Evolutionary conservation across 2,797 vertebrate species (phyloP).

Genomic region (Pogonophryne albipinna): DNA sequence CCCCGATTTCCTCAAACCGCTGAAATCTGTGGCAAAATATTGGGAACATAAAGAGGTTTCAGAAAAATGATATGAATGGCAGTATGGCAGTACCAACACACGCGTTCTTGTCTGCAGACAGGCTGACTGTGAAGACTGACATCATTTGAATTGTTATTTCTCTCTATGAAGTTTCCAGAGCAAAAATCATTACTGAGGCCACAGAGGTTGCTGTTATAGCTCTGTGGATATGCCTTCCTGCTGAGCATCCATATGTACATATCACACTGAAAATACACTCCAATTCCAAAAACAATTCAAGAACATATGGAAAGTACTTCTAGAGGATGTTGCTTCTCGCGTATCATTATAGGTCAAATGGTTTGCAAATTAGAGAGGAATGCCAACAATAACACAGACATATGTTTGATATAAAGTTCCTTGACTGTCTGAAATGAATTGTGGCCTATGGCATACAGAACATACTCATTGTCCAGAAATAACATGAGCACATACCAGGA

Average conservation of each 20-base stretch:
- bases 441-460: slow-evolving; percentile 9
- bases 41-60: slow-evolving; percentile 78
- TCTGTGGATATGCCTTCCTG: slow-evolving; percentile 9
- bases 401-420: slow-evolving; percentile 15
- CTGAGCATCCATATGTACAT: slow-evolving; percentile 22
- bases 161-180: slow-evolving; percentile 50
- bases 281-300: slow-evolving; percentile 43
- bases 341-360: slow-evolving; percentile 22
- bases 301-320: slow-evolving; percentile 5
- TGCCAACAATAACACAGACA: slow-evolving; percentile 44
- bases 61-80: slow-evolving; percentile 79
- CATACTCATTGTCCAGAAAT: slow-evolving; percentile 43
- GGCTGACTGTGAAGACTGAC: slow-evolving; percentile 54
- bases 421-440: slow-evolving; percentile 16
- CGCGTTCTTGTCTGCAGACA: slow-evolving; percentile 52
- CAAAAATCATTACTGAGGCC: slow-evolving; percentile 38
- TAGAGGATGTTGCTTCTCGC: slow-evolving; percentile 21
- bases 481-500: slow-evolving; percentile 42
- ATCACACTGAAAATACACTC: slow-evolving; percentile 12
- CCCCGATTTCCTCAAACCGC: slow-evolving; percentile 75
- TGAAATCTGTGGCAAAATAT: slow-evolving; percentile 78
- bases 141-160: slow-evolving; percentile 62
- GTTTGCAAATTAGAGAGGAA: slow-evolving; percentile 36
- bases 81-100: slow-evolving; percentile 58
- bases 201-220: slow-evolving; percentile 29